Evolutionary conservation across 2,113 vertebrate species (phyloP), one percentile per base, ranked within the genome.

Genomic region (Corythornis cristatus): DNA sequence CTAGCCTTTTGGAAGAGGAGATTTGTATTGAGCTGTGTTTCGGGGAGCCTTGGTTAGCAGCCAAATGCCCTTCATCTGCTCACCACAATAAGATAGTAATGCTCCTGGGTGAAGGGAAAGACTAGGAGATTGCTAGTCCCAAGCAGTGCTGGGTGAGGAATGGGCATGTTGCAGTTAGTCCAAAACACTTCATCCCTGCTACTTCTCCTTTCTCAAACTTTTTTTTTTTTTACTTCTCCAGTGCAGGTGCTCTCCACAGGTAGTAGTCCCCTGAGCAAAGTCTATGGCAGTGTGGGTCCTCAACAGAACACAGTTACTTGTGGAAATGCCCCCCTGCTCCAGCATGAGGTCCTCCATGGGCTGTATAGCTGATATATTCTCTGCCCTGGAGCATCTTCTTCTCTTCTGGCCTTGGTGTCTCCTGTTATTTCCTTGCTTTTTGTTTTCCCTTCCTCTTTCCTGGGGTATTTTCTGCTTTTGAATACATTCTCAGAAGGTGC

Each of bases 171-270:
- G 25, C 35, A 64, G 1, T 40, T 26, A 56, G 11, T 61, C 17
- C 28, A 70, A 17, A 65, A 43, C 16, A 17, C 13, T 31, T 31
- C 0, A 31, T 64, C 16, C 48, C 8, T 93, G 50, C 12, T 11
- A 26, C 5, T 91, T 3, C 31, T 73, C 73, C 9, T 11, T 60
- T 17, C 20, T 74, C 45, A 10, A 11, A 9, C 7, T 29, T 81
- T 12, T 40, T 35, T 26, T 9, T 60, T 81, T 12, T 40, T 35
- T 22, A 21, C 11, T 60, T 25, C 4, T 65, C 16, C 17, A 11
- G 15, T 1, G 0, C 7, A 22, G 3, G 26, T 50, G 26, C 6
- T 71, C 3, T 70, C 12, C 18, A 12, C n/a, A 2, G 13, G 25
- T 4, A 3, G 4, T 13, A 70, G 31, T 18, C 29, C 18, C 60